Base-by-base conservation (phyloP, 2,797 vertebrate genomes). In the Stomatorhinus walkeri region DNA sequence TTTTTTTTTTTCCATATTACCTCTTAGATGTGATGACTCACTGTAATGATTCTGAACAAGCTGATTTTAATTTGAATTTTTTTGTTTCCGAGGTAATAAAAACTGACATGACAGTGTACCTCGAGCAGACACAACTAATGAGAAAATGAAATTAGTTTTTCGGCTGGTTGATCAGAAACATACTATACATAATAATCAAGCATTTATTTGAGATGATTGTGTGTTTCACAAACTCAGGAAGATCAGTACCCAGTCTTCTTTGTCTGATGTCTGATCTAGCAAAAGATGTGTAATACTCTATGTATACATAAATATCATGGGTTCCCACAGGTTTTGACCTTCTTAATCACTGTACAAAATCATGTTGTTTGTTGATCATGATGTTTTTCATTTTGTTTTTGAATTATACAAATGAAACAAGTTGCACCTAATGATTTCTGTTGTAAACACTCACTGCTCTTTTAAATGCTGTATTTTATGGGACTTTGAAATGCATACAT, bases 101-200 rank as follows among this genome's bases (percentile, higher is more conserved):
- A 98, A 97, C 96, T 98, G 98, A 98, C 92, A 94, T 96, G 96
- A 97, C 97, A 98, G 95, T 95, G 96, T 96, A 97, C 98, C 97
- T 87, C 92, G 95, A 97, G 97, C 97, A 96, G 92, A 93, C 94
- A 93, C 93, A 93, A 94, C 95, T 98, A 98, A 99, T 98, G 98
- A 99, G 98, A 99, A 99, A 98, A 99, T 98, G 96, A 98, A 99
- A 99, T 99, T 99, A 98, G 97, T 98, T 99, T 99, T 99, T 98
- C 97, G 98, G 97, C 97, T 98, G 98, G 96, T 97, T 99, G 97
- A 98, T 99, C 98, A 98, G 97, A 98, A 98, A 96, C 97, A 98
- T 98, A 99, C 98, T 97, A 97, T 97, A 97, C 95, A 96, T 96
- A 96, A 98, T 98, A 98, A 98, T 98, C 98, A 98, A 98, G 96